These are phyloP conservation scores for Gnathonemus echidnorhynchus DNA, from an alignment of 2,113 vertebrate genomes.

Conservation along the genomic window DNA sequence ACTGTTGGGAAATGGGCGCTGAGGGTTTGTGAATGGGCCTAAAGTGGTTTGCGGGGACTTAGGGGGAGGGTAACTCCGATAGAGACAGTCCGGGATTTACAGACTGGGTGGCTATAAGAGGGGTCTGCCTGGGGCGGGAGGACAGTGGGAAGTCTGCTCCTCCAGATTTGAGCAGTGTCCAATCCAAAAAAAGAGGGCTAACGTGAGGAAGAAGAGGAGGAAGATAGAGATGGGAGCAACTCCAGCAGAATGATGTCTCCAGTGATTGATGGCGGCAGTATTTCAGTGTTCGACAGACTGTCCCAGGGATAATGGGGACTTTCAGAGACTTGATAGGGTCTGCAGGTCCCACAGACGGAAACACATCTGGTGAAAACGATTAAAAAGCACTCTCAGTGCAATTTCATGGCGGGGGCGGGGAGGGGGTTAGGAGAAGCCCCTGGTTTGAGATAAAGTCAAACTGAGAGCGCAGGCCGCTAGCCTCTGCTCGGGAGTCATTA, in stretches of 20 bases:
- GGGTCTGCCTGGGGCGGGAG: background rate
- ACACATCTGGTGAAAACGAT: conserved; percentile 30
- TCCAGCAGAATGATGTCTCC: conserved; percentile 22
- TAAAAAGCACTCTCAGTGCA: conserved; percentile 15
- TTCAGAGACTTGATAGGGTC: conserved; percentile 26
- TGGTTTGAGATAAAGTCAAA: conserved; percentile 31
- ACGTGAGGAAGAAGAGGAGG: conserved; percentile 23
- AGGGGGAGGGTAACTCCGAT: background rate
- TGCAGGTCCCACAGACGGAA: conserved; percentile 20
- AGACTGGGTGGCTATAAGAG: background rate
- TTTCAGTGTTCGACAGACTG: conserved; percentile 7
- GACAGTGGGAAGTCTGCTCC: background rate
- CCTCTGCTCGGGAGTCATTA: conserved; percentile 41
- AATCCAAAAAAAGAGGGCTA: background rate
- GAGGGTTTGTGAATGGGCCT: background rate
- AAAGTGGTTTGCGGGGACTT: conserved; percentile 1
- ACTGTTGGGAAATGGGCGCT: background rate
- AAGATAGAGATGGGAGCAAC: background rate
- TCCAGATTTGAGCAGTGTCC: background rate
- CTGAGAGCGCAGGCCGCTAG: conserved; percentile 40
- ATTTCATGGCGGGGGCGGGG: background rate
- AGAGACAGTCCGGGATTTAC: conserved; percentile 2
- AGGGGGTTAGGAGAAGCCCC: conserved; percentile 4
- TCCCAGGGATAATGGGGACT: conserved; percentile 19
- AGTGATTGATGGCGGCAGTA: background rate